phyloP scores from a whole-genome alignment of 2,113 vertebrate genomes.

The Centropus bengalensis region DNA sequence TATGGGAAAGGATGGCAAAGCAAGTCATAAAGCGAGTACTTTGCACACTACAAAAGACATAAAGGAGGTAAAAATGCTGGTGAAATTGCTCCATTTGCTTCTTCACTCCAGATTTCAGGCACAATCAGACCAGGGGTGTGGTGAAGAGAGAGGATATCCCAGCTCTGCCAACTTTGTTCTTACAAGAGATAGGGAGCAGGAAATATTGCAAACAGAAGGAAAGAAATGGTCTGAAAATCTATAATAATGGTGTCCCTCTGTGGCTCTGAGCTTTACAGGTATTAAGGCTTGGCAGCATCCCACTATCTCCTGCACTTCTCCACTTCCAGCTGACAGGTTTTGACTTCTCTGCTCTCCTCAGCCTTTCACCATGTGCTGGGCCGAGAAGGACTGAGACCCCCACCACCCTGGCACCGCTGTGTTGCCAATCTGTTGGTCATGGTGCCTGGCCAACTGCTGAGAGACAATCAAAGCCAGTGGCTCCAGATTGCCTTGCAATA shows the following conservation, averaged over 20 bases:
- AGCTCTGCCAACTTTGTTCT: not conserved
- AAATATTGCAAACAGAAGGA: not conserved
- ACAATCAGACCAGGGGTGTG: not conserved
- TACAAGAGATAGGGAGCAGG: not conserved
- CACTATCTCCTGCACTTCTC: not conserved
- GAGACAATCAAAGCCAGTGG: not conserved
- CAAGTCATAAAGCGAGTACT: not conserved
- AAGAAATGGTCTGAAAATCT: not conserved
- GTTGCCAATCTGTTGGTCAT: not conserved
- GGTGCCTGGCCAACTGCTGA: not conserved
- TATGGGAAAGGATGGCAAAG: not conserved
- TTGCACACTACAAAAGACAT: not conserved
- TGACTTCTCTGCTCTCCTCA: not conserved
- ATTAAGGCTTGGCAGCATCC: not conserved
- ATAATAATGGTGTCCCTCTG: rapidly evolving
- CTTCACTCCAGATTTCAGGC: not conserved
- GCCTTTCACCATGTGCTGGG: not conserved
- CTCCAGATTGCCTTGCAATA: not conserved
- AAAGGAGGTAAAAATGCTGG: not conserved
- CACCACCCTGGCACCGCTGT: rapidly evolving
- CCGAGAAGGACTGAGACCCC: not conserved
- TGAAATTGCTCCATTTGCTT: not conserved
- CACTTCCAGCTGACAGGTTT: not conserved
- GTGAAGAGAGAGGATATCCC: not conserved
- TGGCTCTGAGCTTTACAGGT: not conserved